Conservation (phyloP, 1,140 invertebrate species). For the Leptestheria dahalacensis region DNA sequence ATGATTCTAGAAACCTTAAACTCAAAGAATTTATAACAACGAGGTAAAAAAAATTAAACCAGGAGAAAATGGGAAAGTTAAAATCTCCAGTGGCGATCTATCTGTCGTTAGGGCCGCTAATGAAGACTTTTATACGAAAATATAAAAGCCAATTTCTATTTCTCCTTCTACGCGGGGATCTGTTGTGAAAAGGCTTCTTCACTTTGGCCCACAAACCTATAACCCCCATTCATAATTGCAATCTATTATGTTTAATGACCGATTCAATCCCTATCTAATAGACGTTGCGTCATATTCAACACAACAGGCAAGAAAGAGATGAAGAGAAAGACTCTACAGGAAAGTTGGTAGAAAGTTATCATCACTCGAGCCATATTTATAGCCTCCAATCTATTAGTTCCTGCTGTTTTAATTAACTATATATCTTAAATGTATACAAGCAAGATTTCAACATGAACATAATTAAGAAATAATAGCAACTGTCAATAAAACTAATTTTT, state of each 20-base stretch:
- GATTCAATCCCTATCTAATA: not conserved
- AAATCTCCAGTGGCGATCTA: no score
- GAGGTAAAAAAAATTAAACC: no score
- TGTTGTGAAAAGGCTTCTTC: not conserved
- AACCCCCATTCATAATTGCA: not conserved
- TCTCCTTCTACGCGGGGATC: not conserved
- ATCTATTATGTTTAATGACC: not conserved
- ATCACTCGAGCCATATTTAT: not conserved
- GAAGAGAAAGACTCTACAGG: not conserved
- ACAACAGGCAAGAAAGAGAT: not conserved
- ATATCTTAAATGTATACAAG: no score
- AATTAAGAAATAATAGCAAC: no score
- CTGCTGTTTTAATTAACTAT: no score
- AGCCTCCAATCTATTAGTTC: not conserved
- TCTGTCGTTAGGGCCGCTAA: no score
- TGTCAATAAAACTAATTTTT: no score
- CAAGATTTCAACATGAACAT: no score
- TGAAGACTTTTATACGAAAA: no score
- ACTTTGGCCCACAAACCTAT: not conserved
- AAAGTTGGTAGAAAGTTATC: not conserved
- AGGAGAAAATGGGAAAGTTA: no score
- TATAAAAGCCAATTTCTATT: not conserved
- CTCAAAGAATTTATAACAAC: no score
- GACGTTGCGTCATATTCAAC: not conserved
- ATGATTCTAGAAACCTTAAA: no score